Conservation (phyloP, 1,140 invertebrate genomes). For the Andrena cerasifolii region DNA sequence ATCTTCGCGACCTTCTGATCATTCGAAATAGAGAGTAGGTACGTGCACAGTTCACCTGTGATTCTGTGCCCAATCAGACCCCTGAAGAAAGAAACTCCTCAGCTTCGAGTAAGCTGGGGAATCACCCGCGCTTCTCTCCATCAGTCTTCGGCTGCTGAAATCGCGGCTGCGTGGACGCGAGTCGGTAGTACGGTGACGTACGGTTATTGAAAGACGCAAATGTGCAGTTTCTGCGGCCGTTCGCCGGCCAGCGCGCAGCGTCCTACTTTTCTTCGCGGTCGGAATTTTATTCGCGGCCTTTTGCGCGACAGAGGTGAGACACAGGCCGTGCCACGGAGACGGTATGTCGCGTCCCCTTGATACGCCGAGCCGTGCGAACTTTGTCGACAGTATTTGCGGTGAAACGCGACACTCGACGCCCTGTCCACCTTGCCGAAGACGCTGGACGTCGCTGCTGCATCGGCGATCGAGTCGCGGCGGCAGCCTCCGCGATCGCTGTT, state of each 20-base stretch:
- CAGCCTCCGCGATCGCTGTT: too few relatives aligned
- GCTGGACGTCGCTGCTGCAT: background rate
- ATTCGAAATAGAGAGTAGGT: too few relatives aligned
- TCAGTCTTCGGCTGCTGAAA: background rate
- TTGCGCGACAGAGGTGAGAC: constrained; percentile 18
- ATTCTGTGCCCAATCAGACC: too few relatives aligned
- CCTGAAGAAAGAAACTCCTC: too few relatives aligned
- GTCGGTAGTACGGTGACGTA: constrained; percentile 23
- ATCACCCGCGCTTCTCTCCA: too few relatives aligned
- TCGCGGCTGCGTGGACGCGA: background rate
- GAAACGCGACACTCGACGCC: constrained; percentile 14
- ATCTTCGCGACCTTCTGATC: too few relatives aligned
- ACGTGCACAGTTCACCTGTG: too few relatives aligned
- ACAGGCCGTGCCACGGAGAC: background rate
- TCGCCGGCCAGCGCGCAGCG: constrained; percentile 6
- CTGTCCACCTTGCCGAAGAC: background rate
- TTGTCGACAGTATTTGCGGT: constrained; percentile 14
- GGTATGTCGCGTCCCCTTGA: constrained; percentile 44
- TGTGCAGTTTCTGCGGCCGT: constrained; percentile 48
- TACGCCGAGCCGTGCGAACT: constrained; percentile 17
- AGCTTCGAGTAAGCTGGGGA: too few relatives aligned
- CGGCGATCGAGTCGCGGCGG: too few relatives aligned
- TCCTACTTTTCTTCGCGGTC: constrained; percentile 50
- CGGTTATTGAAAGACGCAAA: constrained; percentile 53
- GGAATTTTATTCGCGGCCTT: constrained; percentile 42